Percentiles rank a stretch among this genome's conserved stretches.
phyloP scores from a whole-genome alignment of 1,140 invertebrate species.

The Lepidotrigona ventralis region DNA sequence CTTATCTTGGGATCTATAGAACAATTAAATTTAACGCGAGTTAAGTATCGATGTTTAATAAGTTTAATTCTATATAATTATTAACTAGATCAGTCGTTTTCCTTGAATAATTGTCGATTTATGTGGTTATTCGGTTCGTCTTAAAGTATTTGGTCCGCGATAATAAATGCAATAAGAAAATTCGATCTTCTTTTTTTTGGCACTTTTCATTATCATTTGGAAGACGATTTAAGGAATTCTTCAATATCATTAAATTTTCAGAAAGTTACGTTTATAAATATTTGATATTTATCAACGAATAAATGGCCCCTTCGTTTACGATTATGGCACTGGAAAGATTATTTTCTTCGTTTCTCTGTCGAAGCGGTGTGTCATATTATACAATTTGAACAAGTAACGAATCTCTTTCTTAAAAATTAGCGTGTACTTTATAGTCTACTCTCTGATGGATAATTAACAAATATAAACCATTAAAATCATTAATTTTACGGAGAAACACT shows the following conservation, averaged over 20 bases:
- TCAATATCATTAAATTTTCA: background rate
- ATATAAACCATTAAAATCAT: background rate
- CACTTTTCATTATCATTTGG: background rate
- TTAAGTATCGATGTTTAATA: slow-evolving; percentile 30
- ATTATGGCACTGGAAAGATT: slow-evolving; percentile 54
- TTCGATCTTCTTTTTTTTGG: background rate
- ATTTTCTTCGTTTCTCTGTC: slow-evolving; percentile 1
- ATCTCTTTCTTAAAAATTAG: background rate
- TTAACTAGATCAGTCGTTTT: slow-evolving; percentile 50
- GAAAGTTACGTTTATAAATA: slow-evolving; percentile 26
- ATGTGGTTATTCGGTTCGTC: background rate
- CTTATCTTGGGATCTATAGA: background rate
- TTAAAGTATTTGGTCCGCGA: background rate
- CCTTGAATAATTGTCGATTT: background rate
- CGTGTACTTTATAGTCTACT: background rate
- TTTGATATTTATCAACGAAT: slow-evolving; percentile 14
- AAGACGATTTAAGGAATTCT: background rate
- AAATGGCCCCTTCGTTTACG: slow-evolving; percentile 38
- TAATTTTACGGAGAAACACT: too few species aligned
- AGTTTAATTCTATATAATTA: slow-evolving; percentile 23
- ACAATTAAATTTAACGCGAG: slow-evolving; percentile 18
- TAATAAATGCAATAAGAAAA: background rate
- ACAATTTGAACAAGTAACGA: background rate
- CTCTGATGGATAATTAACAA: background rate
- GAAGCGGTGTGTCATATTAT: background rate